phyloP scores from a whole-genome alignment of 2,888 invertebrate genomes.

The Orthonychiurus folsomi region DNA sequence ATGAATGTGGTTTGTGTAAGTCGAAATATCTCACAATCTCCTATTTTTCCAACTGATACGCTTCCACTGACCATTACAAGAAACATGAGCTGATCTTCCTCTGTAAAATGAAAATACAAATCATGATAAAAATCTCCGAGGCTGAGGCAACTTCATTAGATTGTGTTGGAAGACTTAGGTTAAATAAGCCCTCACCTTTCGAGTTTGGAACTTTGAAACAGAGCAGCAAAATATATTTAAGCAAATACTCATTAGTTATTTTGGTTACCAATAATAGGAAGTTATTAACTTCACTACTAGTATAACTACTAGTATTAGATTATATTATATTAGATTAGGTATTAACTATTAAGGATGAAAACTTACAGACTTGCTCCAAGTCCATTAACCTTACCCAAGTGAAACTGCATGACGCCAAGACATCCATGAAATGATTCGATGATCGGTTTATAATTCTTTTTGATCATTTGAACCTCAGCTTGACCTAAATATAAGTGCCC shows the following conservation, averaged over 20 bases:
- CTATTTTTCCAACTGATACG: slow-evolving; percentile 90
- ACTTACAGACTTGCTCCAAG: too few relatives aligned
- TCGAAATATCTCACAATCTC: slow-evolving; percentile 87
- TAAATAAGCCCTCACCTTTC: slow-evolving; percentile 14
- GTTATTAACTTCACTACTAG: too few relatives aligned
- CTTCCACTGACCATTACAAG: slow-evolving; percentile 91
- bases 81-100: slow-evolving; percentile 73
- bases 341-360: too few relatives aligned
- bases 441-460: slow-evolving; percentile 80
- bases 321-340: too few relatives aligned
- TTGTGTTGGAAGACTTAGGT: too few relatives aligned
- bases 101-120: slow-evolving; percentile 40
- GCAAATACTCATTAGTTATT: neutral
- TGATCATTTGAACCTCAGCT: slow-evolving; percentile 80
- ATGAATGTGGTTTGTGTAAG: slow-evolving; percentile 87
- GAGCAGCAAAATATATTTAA: slow-evolving; percentile 10
- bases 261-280: too few relatives aligned
- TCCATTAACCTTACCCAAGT: slow-evolving; percentile 56
- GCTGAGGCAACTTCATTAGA: too few relatives aligned
- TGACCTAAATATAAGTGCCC: slow-evolving; percentile 40
- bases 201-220: slow-evolving; percentile 14
- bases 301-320: too few relatives aligned
- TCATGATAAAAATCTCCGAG: too few relatives aligned
- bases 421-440: slow-evolving; percentile 86
- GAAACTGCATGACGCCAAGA: slow-evolving; percentile 81